A percentile compares a stretch with the other conserved stretches of the same genome.
Conservation (phyloP, 2,113 vertebrate genomes). For the Mormoops blainvillei region DNA sequence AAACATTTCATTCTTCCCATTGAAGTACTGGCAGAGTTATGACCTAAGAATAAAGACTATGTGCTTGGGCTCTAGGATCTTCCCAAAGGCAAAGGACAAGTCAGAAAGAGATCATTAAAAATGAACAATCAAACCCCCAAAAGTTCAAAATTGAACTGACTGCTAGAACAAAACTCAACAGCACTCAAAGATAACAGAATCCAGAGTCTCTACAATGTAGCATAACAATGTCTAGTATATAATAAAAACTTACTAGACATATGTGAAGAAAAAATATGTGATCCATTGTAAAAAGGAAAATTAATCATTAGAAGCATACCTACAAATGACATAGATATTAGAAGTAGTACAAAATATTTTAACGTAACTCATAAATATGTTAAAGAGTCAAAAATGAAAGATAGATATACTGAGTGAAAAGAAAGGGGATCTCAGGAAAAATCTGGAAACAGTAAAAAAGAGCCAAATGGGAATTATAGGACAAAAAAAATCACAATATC, state of each 20-base stretch:
- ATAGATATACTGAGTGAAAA: not conserved
- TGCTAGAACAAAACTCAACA: not conserved
- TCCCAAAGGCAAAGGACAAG: not conserved
- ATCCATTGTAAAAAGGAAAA: not conserved
- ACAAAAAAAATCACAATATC: not conserved
- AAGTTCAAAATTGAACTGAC: not conserved
- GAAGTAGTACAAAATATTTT: not conserved
- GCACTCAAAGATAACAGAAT: not conserved
- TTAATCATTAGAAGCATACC: not conserved
- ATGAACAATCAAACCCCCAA: not conserved
- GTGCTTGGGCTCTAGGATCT: not conserved
- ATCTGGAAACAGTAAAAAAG: not conserved
- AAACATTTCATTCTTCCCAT: not conserved
- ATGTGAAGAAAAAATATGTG: not conserved
- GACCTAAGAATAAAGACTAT: not conserved
- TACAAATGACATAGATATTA: not conserved
- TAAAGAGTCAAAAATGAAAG: not conserved
- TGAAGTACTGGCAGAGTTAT: not conserved
- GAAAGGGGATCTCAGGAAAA: not conserved
- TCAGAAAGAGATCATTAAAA: not conserved
- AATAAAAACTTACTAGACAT: not conserved
- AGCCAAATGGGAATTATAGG: not conserved
- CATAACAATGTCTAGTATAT: not conserved
- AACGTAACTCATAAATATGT: not conserved
- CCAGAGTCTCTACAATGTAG: not conserved